Conservation (phyloP, 2,113 vertebrate genomes). For the Strix aluco region DNA sequence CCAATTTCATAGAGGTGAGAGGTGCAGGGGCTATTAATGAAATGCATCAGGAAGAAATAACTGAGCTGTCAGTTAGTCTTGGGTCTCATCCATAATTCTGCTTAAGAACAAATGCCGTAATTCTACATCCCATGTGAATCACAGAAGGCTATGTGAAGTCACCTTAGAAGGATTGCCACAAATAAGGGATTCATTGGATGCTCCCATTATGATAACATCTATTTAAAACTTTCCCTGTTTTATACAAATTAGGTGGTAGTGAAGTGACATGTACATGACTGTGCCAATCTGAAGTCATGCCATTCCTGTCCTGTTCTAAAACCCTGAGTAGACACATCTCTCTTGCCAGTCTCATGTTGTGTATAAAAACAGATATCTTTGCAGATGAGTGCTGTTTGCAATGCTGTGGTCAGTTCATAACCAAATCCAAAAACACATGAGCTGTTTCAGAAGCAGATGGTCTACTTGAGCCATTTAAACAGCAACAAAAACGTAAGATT, state of each 20-base stretch:
- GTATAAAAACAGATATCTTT: not conserved
- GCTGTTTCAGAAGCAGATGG: slow-evolving; percentile 7
- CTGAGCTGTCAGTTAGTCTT: slow-evolving; percentile 33
- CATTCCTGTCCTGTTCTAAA: not conserved
- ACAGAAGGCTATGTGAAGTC: not conserved
- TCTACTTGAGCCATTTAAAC: not conserved
- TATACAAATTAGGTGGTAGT: not conserved
- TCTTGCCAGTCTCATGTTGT: not conserved
- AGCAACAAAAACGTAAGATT: not conserved
- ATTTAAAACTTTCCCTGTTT: not conserved
- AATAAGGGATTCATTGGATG: not conserved
- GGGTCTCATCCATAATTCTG: slow-evolving; percentile 38
- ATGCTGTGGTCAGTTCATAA: slow-evolving; percentile 2
- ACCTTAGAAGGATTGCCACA: not conserved
- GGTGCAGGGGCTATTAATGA: slow-evolving; percentile 48
- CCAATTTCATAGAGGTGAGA: slow-evolving; percentile 53
- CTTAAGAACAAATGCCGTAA: slow-evolving; percentile 14
- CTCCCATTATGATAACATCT: not conserved
- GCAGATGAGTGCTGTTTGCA: not conserved
- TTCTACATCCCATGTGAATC: slow-evolving; percentile 9
- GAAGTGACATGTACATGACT: not conserved
- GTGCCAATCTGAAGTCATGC: not conserved
- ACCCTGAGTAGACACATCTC: not conserved
- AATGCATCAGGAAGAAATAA: slow-evolving; percentile 55
- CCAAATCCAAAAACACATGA: not conserved